Evolutionary conservation across 2,113 vertebrate species (phyloP).

Genomic region (Centropristis striata): DNA sequence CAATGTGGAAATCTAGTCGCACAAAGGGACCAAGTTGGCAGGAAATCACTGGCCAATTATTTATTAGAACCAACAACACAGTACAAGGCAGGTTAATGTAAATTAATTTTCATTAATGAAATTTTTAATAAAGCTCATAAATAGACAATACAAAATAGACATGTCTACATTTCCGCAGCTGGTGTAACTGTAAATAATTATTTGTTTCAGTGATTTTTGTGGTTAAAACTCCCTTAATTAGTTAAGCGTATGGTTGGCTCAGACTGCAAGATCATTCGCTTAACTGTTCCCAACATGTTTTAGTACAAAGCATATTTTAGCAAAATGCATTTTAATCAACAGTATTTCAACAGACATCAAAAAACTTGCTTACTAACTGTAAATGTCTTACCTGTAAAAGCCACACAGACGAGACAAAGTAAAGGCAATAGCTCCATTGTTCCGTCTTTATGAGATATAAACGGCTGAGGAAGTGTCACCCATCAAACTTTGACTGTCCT

Average conservation of each 20-base stretch:
- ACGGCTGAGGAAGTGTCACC: background rate
- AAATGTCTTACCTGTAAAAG: slow-evolving; percentile 53
- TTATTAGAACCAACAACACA: background rate
- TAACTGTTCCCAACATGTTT: background rate
- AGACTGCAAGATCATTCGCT: background rate
- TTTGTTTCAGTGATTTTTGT: too few relatives aligned
- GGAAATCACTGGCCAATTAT: background rate
- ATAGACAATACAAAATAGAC: background rate
- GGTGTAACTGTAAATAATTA: background rate
- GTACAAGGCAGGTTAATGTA: background rate
- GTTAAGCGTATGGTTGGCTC: too few relatives aligned
- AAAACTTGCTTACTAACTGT: too few relatives aligned
- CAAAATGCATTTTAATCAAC: background rate
- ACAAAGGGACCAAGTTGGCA: background rate
- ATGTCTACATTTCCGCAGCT: background rate
- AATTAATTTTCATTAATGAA: too few relatives aligned
- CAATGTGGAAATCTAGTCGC: background rate
- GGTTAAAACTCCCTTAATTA: too few relatives aligned
- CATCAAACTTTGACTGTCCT: background rate
- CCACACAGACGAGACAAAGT: slow-evolving; percentile 2
- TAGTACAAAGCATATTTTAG: too few relatives aligned
- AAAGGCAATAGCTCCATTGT: slow-evolving; percentile 42
- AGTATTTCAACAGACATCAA: too few relatives aligned
- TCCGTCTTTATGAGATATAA: background rate
- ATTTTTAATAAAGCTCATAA: background rate